Conservation (phyloP, 2,888 invertebrate genomes). For the Archips crataeganus region DNA sequence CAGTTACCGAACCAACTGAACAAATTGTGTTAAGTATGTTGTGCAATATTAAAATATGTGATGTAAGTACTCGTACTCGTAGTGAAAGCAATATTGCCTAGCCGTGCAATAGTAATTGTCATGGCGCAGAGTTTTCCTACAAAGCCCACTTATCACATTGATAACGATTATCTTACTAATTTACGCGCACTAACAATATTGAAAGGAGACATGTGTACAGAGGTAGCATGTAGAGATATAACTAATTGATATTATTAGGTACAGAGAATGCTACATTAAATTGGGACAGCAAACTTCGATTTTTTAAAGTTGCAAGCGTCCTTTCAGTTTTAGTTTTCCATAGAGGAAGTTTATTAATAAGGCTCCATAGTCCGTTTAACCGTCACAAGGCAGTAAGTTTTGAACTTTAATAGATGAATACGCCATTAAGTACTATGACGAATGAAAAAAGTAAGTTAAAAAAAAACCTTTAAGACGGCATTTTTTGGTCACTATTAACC, state of each 20-base stretch:
- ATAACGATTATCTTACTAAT: conserved; percentile 36
- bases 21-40: background rate
- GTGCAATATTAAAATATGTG: background rate
- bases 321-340: too few species aligned
- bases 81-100: background rate
- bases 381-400: too few species aligned
- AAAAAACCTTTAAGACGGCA: too few species aligned
- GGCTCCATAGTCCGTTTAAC: too few species aligned
- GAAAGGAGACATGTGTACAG: background rate
- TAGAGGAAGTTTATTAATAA: too few species aligned
- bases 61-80: background rate
- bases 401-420: too few species aligned
- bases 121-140: conserved; percentile 12
- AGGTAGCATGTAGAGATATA: background rate
- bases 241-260: background rate
- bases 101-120: background rate
- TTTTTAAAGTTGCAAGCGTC: too few species aligned
- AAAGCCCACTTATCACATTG: conserved; percentile 26
- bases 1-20: background rate
- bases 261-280: background rate
- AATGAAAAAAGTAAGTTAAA: too few species aligned
- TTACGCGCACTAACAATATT: conserved; percentile 27
- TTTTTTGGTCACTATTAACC: too few species aligned
- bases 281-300: too few species aligned
- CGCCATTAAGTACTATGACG: too few species aligned